Base-by-base conservation (phyloP, 2,797 vertebrate genomes). In the Caiman crocodilus region DNA sequence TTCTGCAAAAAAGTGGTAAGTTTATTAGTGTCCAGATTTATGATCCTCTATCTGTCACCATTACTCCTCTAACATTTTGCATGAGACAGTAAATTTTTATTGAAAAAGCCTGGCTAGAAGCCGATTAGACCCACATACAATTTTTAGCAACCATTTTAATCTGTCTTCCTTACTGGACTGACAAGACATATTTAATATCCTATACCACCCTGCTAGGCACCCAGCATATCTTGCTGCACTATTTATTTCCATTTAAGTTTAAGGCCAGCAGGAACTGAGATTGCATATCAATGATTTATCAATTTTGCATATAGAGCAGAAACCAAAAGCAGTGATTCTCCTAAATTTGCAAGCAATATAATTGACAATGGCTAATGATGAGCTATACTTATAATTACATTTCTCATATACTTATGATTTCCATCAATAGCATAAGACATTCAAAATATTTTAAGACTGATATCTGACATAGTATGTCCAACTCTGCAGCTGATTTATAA, bases 1-100 rank as follows among this genome's bases (percentile, higher is more conserved):
- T 2, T 2, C 3, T 5, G 0, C 26, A 17, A 67, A 79, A 83
- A 21, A 2, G 3, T 20, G 20, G 23, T 35, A 60, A 78, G 10
- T 42, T 16, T 18, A 25, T 61, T 91, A 50, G 42, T 50, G 21
- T 4, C 17, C 2, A n/a, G 25, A 57, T 42, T 42, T 57, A 76
- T 69, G 21, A 16, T 28, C 7, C 5, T 32, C 21, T 32, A 26
- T 30, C 20, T 16, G n/a, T 50, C 67, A 42, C 3, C 17, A 6
- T 50, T 50, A 42, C 28, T 84, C 4, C n/a, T 58, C 63, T 2
- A 16, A 5, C 14, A 10, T 15, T 69, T 80, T 76, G 76, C 13
- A 60, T 76, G 69, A 28, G 26, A 23, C 14, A 28, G 14, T 26
- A 3, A 61, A 26, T 55, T 60, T 64, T 87, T 69, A 63, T 76